A percentile compares a stretch with the other conserved stretches of the same genome.
Evolutionary conservation across 2,113 vertebrate species (phyloP).

Genomic region (Pica pica): DNA sequence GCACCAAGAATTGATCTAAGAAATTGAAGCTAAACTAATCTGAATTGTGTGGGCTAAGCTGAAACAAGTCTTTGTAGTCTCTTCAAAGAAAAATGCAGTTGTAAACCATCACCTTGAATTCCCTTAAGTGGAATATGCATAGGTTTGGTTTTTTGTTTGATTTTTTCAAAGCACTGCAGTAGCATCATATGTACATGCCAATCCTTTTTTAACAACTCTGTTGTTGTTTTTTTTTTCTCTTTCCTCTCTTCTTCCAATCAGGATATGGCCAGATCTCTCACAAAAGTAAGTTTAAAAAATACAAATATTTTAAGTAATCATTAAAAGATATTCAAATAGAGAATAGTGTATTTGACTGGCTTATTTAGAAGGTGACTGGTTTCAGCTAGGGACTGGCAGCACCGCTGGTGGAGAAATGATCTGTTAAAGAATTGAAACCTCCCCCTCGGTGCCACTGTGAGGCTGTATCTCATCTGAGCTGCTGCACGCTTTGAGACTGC

Average conservation of each 20-base stretch:
- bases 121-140: accelerated
- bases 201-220: neutral
- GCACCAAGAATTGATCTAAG: neutral
- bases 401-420: neutral
- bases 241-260: slow-evolving; percentile 36
- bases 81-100: neutral
- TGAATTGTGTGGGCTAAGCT: neutral
- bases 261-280: slow-evolving; percentile 88
- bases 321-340: neutral
- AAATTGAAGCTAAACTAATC: neutral
- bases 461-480: neutral
- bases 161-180: neutral
- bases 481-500: neutral
- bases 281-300: slow-evolving; percentile 85
- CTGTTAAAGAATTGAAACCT: neutral
- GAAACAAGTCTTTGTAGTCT: neutral
- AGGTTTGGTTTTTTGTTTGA: neutral
- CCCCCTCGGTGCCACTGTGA: neutral
- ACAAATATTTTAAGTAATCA: neutral
- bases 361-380: neutral
- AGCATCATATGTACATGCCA: neutral
- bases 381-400: neutral
- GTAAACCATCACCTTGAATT: neutral
- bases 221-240: neutral
- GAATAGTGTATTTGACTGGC: neutral